phyloP scores from a whole-genome alignment of 2,888 invertebrate species.

The Tachina grossa region DNA sequence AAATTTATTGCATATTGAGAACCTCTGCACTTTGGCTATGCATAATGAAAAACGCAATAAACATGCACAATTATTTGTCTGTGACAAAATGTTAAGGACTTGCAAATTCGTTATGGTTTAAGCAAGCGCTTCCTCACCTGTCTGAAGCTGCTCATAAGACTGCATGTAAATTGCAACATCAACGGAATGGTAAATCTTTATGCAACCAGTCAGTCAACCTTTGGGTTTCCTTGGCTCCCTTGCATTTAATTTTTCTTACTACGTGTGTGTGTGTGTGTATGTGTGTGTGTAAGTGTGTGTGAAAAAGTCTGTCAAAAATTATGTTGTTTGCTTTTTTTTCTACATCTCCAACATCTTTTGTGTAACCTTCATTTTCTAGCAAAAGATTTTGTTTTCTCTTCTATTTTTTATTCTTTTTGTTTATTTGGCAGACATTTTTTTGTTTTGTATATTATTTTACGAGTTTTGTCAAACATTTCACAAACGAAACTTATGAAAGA shows the following conservation, averaged over 20 bases:
- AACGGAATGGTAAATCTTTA: constrained; percentile 59
- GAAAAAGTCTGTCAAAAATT: constrained; percentile 55
- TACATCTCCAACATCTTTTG: constrained; percentile 54
- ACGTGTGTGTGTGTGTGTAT: neutral
- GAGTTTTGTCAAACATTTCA: constrained; percentile 58
- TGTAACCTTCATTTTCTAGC: constrained; percentile 65
- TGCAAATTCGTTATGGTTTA: constrained; percentile 65
- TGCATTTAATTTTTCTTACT: neutral
- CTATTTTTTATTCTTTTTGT: constrained; percentile 29
- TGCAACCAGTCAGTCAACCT: constrained; percentile 45
- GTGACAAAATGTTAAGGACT: constrained; percentile 70
- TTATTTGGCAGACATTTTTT: constrained; percentile 31
- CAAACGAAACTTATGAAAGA: constrained; percentile 37
- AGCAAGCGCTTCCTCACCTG: constrained; percentile 67
- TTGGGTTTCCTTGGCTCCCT: constrained; percentile 28
- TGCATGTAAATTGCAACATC: constrained; percentile 52
- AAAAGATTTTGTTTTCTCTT: constrained; percentile 7
- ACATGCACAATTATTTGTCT: constrained; percentile 58
- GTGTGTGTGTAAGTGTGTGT: neutral
- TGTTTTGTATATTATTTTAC: constrained; percentile 18
- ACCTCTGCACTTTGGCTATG: constrained; percentile 17
- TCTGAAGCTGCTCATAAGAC: constrained; percentile 54
- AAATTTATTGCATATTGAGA: neutral
- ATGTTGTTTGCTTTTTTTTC: constrained; percentile 36
- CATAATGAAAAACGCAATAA: constrained; percentile 27